Base-by-base conservation (phyloP, 1,140 invertebrate species). In the Bilobella aurantiaca region DNA sequence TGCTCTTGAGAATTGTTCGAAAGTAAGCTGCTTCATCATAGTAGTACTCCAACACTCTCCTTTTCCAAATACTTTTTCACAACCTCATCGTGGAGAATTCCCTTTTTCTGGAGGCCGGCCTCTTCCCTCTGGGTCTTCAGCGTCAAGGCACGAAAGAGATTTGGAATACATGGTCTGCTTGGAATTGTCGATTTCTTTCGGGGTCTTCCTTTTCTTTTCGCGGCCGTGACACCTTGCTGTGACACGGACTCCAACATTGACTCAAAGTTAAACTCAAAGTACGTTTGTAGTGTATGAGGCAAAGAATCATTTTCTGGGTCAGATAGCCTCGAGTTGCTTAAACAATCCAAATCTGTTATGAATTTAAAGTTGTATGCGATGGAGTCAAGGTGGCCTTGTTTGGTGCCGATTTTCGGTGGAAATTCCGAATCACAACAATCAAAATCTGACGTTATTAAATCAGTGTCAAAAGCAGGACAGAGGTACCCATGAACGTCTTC, bases 1-100 rank as follows among this genome's bases (percentile, higher is more conserved):
- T 63, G 0, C 21, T 65, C 31, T 72, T 72, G 2, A 68, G 31
- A 34, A 72, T 72, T 1, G 67, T 69, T 23, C 70, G 18, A 3
- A 72, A 56, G 21, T 53, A 67, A 23, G 23, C 60, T n/a, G 32
- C 57, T 28, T 28, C 62, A 14, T 67, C 61, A 42, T 57, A 69
- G 29, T 67, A 64, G 1, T 31, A 31, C 14, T 56, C 49, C 23
- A 12, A 5, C 27, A 66, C 67, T 58, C 63, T 62, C n/a, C 68
- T 69, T 27, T 37, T 58, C 21, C 30, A 59, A 5, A 67, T 18
- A 5, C 66, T 59, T 34, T 42, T 58, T 25, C 21, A 42, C 32
- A 66, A 53, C 3, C 12, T 62, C n/a, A 21, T 37, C 32, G 16
- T 56, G n/a, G 21, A 58, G 27, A 23, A 3, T 8, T 18, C 3